Evolutionary conservation across 2,888 invertebrate genomes (phyloP).

Genomic region (Noctuana brunneofusca): DNA sequence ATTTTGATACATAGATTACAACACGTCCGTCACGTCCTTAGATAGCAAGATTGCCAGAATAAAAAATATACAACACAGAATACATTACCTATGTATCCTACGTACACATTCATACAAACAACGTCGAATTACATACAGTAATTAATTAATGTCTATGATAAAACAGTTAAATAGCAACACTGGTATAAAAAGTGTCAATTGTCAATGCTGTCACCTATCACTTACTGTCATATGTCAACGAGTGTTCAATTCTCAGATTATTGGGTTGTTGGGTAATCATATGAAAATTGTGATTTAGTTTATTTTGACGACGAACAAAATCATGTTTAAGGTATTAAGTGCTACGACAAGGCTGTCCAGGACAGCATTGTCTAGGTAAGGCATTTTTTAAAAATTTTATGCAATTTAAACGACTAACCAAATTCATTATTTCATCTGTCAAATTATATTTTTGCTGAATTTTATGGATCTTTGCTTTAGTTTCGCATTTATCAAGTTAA

Average conservation of each 20-base stretch:
- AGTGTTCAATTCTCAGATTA: neutral
- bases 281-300: conserved; percentile 29
- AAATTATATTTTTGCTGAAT: neutral
- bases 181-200: too few species aligned
- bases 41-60: too few species aligned
- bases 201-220: too few species aligned
- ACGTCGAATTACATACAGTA: too few species aligned
- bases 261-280: conserved; percentile 46
- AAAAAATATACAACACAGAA: too few species aligned
- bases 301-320: conserved; percentile 36
- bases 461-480: neutral
- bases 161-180: too few species aligned
- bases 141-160: too few species aligned
- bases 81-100: too few species aligned
- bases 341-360: conserved; percentile 53
- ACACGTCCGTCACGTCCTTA: too few species aligned
- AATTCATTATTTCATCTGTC: neutral
- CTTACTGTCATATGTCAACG: conserved; percentile 23
- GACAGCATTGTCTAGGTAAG: conserved; percentile 58
- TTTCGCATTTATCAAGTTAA: neutral
- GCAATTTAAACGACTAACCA: neutral
- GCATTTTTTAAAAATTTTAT: neutral
- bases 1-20: too few species aligned
- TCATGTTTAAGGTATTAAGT: conserved; percentile 63
- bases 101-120: too few species aligned